Conservation (phyloP, 2,797 vertebrate genomes). For the Liasis olivaceus region DNA sequence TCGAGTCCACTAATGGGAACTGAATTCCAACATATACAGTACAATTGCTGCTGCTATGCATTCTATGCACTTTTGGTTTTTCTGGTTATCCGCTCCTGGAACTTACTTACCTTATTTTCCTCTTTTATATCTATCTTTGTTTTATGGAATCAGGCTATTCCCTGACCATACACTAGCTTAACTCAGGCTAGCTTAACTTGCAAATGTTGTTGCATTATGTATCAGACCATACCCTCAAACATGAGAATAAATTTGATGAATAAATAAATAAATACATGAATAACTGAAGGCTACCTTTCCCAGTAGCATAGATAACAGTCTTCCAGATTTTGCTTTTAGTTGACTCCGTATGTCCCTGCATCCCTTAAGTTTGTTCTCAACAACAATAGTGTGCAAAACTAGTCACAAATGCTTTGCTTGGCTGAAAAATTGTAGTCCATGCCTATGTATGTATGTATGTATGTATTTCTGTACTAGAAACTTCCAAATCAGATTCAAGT, state of each 20-base stretch:
- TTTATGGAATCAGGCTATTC: not conserved
- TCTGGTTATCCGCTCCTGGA: not conserved
- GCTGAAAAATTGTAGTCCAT: not conserved
- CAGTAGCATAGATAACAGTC: not conserved
- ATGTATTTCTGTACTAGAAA: not conserved
- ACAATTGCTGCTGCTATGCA: not conserved
- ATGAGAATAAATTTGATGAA: not conserved
- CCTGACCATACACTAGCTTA: not conserved
- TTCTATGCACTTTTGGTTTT: not conserved
- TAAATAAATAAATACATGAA: not conserved
- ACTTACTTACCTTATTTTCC: not conserved
- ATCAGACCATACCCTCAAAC: not conserved
- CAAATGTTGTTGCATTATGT: not conserved
- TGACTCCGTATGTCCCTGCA: not conserved
- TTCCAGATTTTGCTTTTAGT: not conserved
- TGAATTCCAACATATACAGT: not conserved
- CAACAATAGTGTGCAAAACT: not conserved
- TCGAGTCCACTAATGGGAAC: not conserved
- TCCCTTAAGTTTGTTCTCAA: not conserved
- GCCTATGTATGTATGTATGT: not conserved
- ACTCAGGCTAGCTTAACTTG: not conserved
- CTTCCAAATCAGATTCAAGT: not conserved
- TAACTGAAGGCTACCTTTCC: not conserved
- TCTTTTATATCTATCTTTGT: not conserved
- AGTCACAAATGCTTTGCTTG: not conserved